These are phyloP conservation scores for Discoglossus pictus DNA, from an alignment of 2,797 vertebrate species.

Conservation along the genomic window DNA sequence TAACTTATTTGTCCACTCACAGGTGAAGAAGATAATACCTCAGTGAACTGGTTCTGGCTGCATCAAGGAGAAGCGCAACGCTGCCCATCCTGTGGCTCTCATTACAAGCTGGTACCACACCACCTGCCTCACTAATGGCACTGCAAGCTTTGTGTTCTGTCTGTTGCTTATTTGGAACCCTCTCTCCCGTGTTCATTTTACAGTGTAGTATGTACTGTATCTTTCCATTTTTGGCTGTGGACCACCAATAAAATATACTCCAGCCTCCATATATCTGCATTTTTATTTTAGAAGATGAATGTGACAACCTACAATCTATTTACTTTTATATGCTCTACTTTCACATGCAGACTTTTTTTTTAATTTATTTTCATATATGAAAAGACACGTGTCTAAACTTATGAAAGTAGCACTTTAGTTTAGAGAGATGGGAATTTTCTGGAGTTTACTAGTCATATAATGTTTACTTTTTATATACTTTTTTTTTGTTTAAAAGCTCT, in stretches of 20 bases:
- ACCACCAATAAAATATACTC: conserved; percentile 34
- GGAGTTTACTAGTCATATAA: no score
- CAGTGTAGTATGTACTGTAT: conserved; percentile 2
- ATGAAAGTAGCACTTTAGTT: no score
- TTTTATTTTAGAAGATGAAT: no score
- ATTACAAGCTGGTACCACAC: conserved; percentile 83
- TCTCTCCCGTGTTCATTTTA: conserved; percentile 7
- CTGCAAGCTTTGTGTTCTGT: background rate
- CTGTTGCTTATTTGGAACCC: background rate
- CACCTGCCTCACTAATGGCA: conserved; percentile 72
- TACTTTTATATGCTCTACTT: background rate
- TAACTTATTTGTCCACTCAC: conserved; percentile 22
- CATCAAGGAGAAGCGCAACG: conserved; percentile 84
- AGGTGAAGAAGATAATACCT: conserved; percentile 90
- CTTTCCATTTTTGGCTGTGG: conserved; percentile 16
- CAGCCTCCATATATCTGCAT: background rate
- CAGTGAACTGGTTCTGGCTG: conserved; percentile 87
- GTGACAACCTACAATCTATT: no score
- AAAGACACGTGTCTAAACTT: no score
- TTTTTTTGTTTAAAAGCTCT: no score
- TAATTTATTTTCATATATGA: no score
- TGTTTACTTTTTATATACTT: no score
- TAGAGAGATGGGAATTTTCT: no score
- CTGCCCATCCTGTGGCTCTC: conserved; percentile 83
- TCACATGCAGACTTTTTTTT: no score